Base-by-base conservation (phyloP, 2,113 vertebrate species). In the Neodon shergylaensis region DNA sequence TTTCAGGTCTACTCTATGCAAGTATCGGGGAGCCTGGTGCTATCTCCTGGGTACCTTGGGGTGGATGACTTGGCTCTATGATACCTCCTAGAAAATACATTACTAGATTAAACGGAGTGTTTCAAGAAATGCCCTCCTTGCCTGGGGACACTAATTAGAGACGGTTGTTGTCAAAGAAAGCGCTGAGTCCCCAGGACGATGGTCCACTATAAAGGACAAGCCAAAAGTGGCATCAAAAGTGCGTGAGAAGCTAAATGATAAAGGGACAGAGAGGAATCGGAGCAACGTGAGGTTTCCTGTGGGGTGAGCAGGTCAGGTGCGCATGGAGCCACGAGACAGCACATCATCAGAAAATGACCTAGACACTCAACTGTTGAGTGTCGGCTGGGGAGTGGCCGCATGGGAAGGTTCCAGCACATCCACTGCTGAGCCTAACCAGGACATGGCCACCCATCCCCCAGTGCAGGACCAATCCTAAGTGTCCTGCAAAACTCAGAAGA, bases 161-260 rank as follows among this genome's bases (percentile, higher is more conserved):
- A 49, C 31, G 24, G 49, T 54, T 28, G 24, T 8, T 70, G 26
- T 58, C 7, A 16, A 63, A 81, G n/a, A 47, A 28, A 42, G 9
- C 77, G 8, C 14, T 3, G 54, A 83, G 49, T 72, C 14, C 83
- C 52, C n/a, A 36, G 86, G 31, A n/a, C 0, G 6, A 22, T 5
- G 87, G 33, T 44, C 47, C 33, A 22, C 19, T 44, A 42, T 42
- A 88, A 94, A 52, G 16, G 70, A 28, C 3, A 63, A 54, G 33
- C 54, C 22, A 68, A 36, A 42, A 26, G 58, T 9, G 77, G 24
- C 39, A 13, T 52, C 65, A 3, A 36, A 36, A 77, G 47, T 3
- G 1, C 24, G 3, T 0, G 58, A 24, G 31, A 44, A 36, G 13
- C 0, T 26, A 36, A n/a, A 0, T 33, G 44, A 73, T 26, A 44